phyloP scores from a whole-genome alignment of 2,797 vertebrate genomes.

The Acridotheres tristis region DNA sequence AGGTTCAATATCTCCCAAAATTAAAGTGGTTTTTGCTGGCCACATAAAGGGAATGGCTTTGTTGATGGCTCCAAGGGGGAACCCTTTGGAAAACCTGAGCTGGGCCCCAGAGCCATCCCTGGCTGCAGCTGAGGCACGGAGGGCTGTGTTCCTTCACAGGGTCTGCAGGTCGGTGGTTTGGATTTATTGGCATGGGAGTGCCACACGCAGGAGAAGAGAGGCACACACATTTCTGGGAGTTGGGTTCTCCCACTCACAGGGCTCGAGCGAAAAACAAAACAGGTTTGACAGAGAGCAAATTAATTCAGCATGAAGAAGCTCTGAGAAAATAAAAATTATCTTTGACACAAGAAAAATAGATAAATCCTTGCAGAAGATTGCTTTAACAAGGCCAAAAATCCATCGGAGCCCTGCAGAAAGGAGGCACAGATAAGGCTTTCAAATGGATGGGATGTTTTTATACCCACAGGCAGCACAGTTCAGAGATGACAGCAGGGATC shows the following conservation, averaged over 20 bases:
- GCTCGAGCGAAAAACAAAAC: neutral
- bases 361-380: neutral
- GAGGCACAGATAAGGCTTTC: neutral
- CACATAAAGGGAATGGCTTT: neutral
- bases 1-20: neutral
- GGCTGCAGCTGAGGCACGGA: fast-evolving
- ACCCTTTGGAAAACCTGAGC: neutral
- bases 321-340: neutral
- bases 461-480: neutral
- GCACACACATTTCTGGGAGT: neutral
- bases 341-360: neutral
- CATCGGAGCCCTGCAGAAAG: neutral
- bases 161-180: neutral
- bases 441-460: neutral
- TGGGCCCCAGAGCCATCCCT: neutral
- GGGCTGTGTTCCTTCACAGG: neutral
- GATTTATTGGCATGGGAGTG: neutral
- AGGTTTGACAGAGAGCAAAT: conserved; percentile 40
- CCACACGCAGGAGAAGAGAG: conserved; percentile 1
- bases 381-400: conserved; percentile 18
- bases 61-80: fast-evolving
- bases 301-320: conserved; percentile 15
- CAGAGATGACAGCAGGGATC: neutral
- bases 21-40: neutral
- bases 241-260: neutral